Conservation (phyloP, 2,888 invertebrate genomes). For the Carpatolechia fugitivella region DNA sequence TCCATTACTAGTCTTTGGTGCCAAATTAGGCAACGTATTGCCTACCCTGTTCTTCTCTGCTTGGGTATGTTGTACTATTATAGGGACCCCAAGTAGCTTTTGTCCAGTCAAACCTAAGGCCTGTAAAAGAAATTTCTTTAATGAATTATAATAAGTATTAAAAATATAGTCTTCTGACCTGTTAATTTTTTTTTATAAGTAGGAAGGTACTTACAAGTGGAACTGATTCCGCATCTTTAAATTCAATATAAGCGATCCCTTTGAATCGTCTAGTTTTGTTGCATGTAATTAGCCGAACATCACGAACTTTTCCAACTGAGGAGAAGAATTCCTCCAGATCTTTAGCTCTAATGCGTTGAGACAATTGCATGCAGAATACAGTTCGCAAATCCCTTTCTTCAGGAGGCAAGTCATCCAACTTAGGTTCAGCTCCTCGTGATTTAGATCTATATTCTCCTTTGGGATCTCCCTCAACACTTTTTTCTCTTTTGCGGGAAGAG, state of each 20-base stretch:
- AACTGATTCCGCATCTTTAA: conserved; percentile 98
- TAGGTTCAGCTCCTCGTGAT: conserved; percentile 76
- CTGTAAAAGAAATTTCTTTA: conserved; percentile 69
- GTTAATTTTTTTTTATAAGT: not conserved
- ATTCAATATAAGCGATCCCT: conserved; percentile 99
- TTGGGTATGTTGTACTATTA: conserved; percentile 98
- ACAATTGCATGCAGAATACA: conserved; percentile 99
- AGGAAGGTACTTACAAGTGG: conserved; percentile 84
- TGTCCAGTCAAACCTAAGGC: conserved; percentile 98
- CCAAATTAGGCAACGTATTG: conserved; percentile 89
- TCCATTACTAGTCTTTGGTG: conserved; percentile 93
- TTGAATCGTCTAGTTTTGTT: conserved; percentile 99
- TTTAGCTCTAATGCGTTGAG: conserved; percentile 94
- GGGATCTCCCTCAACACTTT: conserved; percentile 52
- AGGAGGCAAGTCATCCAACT: conserved; percentile 90
- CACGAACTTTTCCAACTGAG: conserved; percentile 98
- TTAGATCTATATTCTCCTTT: conserved; percentile 60
- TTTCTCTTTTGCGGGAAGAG: conserved; percentile 48
- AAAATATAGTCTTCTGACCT: not conserved
- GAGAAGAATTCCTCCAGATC: conserved; percentile 99
- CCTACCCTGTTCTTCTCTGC: conserved; percentile 96
- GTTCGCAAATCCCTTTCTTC: conserved; percentile 99
- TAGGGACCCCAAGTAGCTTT: conserved; percentile 95
- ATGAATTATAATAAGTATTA: conserved; percentile 18
- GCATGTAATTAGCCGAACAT: conserved; percentile 98